Conservation (phyloP, 92 coral and sea anemone genomes). For the Chrysogorgia sp. region DNA sequence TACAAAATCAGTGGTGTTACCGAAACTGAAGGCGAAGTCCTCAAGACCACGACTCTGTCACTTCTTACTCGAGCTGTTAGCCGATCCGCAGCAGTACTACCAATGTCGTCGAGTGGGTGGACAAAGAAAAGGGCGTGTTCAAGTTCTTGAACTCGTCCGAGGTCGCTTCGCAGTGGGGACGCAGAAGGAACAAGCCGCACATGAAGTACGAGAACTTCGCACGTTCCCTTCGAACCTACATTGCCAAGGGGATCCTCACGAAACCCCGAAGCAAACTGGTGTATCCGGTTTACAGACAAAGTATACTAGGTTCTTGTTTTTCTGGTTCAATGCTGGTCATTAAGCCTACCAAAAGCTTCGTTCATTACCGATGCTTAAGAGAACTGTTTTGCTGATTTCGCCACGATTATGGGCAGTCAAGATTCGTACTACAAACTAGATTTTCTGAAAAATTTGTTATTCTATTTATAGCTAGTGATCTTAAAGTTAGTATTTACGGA, state of each 20-base stretch:
- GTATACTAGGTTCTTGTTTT: conserved; percentile 32
- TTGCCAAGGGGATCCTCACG: conserved; percentile 92
- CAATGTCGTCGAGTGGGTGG: conserved; percentile 93
- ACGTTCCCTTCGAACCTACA: conserved; percentile 92
- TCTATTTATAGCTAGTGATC: no score
- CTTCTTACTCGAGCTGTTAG: conserved; percentile 80
- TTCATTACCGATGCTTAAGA: no score
- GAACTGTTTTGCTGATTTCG: no score
- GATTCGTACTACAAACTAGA: no score
- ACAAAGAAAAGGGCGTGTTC: conserved; percentile 87
- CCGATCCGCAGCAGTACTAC: conserved; percentile 79
- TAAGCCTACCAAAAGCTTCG: neutral
- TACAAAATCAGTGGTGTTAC: conserved; percentile 2
- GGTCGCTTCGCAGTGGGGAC: conserved; percentile 97
- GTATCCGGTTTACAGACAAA: conserved; percentile 70
- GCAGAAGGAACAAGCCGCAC: conserved; percentile 84
- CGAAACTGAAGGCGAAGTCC: conserved; percentile 48
- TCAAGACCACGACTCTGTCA: conserved; percentile 98
- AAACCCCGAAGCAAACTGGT: conserved; percentile 97
- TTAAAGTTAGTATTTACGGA: no score
- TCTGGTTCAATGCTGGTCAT: conserved; percentile 5
- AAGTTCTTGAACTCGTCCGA: conserved; percentile 91
- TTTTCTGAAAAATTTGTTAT: no score
- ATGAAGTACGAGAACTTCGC: conserved; percentile 99
- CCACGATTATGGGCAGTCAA: no score